These are phyloP conservation scores for Rotaria magnacalcarata DNA, from an alignment of 2,888 invertebrate genomes.

Conservation along the genomic window DNA sequence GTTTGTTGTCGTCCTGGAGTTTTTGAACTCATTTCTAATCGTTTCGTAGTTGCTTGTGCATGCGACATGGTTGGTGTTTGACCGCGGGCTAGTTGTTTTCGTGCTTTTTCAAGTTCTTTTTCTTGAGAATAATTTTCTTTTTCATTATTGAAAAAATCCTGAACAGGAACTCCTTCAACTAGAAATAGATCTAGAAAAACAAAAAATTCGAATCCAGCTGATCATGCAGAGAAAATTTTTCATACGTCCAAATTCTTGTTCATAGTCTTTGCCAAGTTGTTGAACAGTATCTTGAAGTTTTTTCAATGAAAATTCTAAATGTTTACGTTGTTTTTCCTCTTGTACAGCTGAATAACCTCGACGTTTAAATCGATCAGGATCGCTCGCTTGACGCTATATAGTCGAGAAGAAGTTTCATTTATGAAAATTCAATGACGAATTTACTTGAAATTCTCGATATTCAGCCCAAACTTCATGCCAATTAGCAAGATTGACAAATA, in stretches of 20 bases:
- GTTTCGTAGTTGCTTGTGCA: neutral
- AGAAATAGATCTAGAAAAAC: neutral
- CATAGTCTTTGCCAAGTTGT: neutral
- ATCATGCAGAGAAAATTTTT: neutral
- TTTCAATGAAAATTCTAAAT: constrained; percentile 10
- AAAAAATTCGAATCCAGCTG: neutral
- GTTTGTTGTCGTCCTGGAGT: constrained; percentile 20
- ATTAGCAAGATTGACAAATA: neutral
- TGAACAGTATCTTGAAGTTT: constrained; percentile 10
- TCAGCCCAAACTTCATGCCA: constrained; percentile 23
- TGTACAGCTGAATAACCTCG: constrained; percentile 18
- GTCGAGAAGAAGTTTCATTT: neutral
- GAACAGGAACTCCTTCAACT: constrained; percentile 9
- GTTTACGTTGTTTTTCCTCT: constrained; percentile 32
- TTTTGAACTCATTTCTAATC: neutral
- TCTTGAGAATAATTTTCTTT: constrained; percentile 35
- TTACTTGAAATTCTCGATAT: constrained; percentile 23
- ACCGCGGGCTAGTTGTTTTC: constrained; percentile 30
- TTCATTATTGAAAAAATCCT: constrained; percentile 5
- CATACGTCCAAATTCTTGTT: neutral
- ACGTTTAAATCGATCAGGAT: constrained; percentile 32
- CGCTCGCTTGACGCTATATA: neutral
- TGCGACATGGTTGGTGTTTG: constrained; percentile 20
- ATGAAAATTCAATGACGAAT: neutral
- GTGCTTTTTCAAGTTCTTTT: constrained; percentile 33